phyloP scores from a whole-genome alignment of 2,797 vertebrate species.

The Pseudochirops cupreus region DNA sequence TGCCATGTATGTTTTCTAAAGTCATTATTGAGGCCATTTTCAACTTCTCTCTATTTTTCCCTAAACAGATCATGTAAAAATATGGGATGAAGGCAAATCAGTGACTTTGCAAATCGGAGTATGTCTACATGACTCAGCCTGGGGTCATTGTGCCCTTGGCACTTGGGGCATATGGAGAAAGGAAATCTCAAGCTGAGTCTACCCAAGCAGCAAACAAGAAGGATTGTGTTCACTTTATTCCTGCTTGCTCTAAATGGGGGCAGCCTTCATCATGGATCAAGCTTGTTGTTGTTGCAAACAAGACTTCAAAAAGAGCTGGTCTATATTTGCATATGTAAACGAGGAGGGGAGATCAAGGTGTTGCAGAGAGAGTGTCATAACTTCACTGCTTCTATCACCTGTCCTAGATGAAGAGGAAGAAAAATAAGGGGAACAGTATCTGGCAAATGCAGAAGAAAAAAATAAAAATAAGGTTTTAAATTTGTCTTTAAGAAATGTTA shows the following conservation, averaged over 20 bases:
- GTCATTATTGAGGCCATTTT: neutral
- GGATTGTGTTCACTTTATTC: neutral
- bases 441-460: neutral
- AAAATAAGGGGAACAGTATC: constrained; percentile 1
- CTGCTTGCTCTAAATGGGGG: neutral
- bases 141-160: neutral
- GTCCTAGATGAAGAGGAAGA: constrained; percentile 29
- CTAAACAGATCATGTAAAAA: constrained; percentile 38
- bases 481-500: constrained; percentile 31
- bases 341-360: constrained; percentile 11
- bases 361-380: neutral
- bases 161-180: neutral
- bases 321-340: constrained; percentile 61
- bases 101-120: constrained; percentile 21
- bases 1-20: constrained; percentile 39
- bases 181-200: neutral
- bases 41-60: constrained; percentile 18
- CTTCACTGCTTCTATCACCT: neutral
- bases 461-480: neutral
- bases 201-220: neutral
- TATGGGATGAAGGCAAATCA: neutral
- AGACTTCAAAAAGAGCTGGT: constrained; percentile 58
- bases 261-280: constrained; percentile 31
- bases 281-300: constrained; percentile 14
- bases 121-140: neutral